phyloP scores from a whole-genome alignment of 2,797 vertebrate species.

The Prionace glauca region DNA sequence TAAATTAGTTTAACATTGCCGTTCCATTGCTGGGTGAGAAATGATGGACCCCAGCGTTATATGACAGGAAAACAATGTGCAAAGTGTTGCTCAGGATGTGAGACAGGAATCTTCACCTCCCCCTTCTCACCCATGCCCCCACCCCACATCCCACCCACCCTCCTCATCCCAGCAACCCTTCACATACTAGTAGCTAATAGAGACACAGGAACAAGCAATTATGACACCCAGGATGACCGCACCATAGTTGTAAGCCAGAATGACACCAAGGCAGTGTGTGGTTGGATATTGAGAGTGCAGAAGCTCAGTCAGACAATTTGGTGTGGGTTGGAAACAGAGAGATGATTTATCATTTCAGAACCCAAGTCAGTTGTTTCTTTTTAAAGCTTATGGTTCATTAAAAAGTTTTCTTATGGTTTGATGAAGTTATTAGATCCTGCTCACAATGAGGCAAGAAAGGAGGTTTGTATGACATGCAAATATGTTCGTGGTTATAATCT shows the following conservation, averaged over 20 bases:
- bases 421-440: neutral
- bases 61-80: constrained; percentile 55
- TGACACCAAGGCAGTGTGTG: neutral
- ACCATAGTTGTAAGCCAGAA: neutral
- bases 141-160: neutral
- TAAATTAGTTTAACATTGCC: constrained; percentile 55
- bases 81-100: neutral
- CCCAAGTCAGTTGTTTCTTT: neutral
- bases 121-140: neutral
- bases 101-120: constrained; percentile 19
- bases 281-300: neutral
- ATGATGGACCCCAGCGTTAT: constrained; percentile 51
- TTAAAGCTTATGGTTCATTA: neutral
- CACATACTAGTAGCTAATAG: neutral
- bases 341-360: no score
- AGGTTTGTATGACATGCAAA: neutral
- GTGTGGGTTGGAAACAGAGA: neutral
- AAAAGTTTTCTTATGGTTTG: neutral
- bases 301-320: neutral
- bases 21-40: constrained; percentile 52
- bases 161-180: neutral
- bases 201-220: neutral
- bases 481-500: neutral
- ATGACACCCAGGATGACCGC: neutral
- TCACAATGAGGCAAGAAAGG: neutral